A percentile compares a stretch with the other conserved stretches of the same genome.
These are phyloP conservation scores for Drosophila mimetica DNA, from an alignment of 2,888 invertebrate genomes.

Conservation along the genomic window DNA sequence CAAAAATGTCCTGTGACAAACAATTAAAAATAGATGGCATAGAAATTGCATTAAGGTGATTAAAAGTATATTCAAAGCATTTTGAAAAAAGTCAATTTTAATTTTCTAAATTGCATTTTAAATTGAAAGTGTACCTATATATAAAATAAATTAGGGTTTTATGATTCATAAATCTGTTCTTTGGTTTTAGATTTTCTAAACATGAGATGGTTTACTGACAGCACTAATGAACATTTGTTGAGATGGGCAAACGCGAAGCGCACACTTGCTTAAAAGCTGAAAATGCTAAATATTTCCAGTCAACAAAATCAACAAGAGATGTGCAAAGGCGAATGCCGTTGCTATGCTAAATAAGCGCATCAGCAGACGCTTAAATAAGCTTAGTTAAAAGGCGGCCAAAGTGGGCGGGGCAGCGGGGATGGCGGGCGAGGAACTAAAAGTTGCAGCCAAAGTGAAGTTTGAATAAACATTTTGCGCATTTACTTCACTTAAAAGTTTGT, in stretches of 20 bases:
- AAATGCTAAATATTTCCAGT: slow-evolving; percentile 56
- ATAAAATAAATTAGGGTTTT: no score
- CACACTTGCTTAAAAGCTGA: slow-evolving; percentile 60
- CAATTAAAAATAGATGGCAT: neutral
- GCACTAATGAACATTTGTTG: slow-evolving; percentile 33
- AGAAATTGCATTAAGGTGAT: neutral
- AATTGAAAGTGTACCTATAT: neutral
- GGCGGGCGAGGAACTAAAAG: slow-evolving; percentile 44
- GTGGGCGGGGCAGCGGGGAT: neutral
- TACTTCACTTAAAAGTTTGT: slow-evolving; percentile 77
- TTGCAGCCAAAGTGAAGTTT: slow-evolving; percentile 76
- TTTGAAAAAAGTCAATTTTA: neutral
- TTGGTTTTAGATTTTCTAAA: neutral
- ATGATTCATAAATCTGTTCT: neutral
- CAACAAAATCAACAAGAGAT: slow-evolving; percentile 56
- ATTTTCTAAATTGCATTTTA: neutral
- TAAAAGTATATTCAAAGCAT: neutral
- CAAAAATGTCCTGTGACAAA: neutral
- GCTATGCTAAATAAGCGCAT: slow-evolving; percentile 53
- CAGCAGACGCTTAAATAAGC: slow-evolving; percentile 69
- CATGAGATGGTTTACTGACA: neutral
- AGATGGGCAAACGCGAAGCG: slow-evolving; percentile 53
- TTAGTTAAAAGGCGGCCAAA: slow-evolving; percentile 64
- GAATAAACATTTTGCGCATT: slow-evolving; percentile 81
- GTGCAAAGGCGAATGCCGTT: slow-evolving; percentile 34